Conservation (phyloP, 2,113 vertebrate genomes). For the Anoplopoma fimbria region DNA sequence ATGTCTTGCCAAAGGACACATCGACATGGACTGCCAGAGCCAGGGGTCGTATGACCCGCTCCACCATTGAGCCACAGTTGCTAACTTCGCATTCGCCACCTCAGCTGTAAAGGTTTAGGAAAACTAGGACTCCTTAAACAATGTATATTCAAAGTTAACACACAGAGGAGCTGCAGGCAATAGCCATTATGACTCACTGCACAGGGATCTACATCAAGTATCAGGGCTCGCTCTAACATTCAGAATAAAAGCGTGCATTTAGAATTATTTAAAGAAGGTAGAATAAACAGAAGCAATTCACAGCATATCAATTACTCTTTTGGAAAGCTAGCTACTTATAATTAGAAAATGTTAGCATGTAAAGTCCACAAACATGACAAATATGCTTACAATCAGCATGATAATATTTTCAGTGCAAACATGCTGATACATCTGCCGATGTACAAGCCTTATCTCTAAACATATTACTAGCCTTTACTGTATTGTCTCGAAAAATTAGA, state of each 20-base stretch:
- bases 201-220: not conserved
- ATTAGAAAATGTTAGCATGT: not conserved
- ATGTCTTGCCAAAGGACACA: too few species aligned
- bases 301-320: not conserved
- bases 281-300: not conserved
- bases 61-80: not conserved
- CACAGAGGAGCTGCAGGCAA: not conserved
- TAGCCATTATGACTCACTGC: not conserved
- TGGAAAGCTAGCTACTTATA: not conserved
- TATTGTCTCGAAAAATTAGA: not conserved
- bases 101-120: not conserved
- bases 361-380: not conserved
- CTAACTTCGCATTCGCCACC: not conserved
- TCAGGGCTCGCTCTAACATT: not conserved
- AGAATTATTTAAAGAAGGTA: not conserved
- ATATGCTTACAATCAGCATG: not conserved
- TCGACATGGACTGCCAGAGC: too few species aligned
- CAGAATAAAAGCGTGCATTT: not conserved
- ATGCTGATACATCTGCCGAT: not conserved
- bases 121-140: not conserved
- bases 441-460: not conserved
- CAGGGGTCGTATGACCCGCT: too few species aligned
- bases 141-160: not conserved
- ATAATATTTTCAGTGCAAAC: not conserved
- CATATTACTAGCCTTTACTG: too few species aligned